Evolutionary conservation across 2,888 invertebrate species (phyloP).

Genomic region (Tuberolachnus salignus): DNA sequence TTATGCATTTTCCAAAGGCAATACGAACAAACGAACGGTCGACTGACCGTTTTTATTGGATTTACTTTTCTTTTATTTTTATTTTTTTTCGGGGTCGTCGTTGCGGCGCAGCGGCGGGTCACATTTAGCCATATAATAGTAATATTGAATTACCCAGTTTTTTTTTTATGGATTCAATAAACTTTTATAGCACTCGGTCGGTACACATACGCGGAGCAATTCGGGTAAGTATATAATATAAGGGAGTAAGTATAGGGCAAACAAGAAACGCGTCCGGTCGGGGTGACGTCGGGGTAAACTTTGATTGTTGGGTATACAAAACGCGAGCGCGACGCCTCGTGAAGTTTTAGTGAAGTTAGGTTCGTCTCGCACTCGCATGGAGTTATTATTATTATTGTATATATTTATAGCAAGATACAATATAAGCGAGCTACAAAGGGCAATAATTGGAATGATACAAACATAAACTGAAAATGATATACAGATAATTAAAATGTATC

Average conservation of each 20-base stretch:
- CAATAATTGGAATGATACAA: too few relatives aligned
- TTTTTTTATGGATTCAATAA: conserved; percentile 51
- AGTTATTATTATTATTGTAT: too few relatives aligned
- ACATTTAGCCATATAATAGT: conserved; percentile 26
- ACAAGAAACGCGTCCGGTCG: neutral
- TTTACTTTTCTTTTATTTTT: conserved; percentile 31
- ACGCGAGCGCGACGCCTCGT: too few relatives aligned
- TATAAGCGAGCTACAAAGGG: too few relatives aligned
- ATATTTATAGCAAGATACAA: too few relatives aligned
- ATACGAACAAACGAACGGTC: neutral
- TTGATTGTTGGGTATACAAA: conserved; percentile 20
- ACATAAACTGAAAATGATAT: too few relatives aligned
- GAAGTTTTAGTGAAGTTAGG: too few relatives aligned
- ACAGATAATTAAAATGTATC: too few relatives aligned
- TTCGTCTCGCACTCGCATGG: too few relatives aligned
- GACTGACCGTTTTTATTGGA: conserved; percentile 35
- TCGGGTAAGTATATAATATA: neutral
- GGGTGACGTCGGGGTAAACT: conserved; percentile 23
- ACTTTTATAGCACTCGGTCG: conserved; percentile 13
- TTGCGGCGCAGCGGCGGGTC: conserved; percentile 4
- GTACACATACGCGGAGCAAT: neutral
- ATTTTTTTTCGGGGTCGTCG: neutral
- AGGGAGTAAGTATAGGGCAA: neutral
- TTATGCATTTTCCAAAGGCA: conserved; percentile 13
- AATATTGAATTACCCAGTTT: conserved; percentile 44